Evolutionary conservation across 1,140 invertebrate genomes (phyloP).

Genomic region (Euglossa dilemma): DNA sequence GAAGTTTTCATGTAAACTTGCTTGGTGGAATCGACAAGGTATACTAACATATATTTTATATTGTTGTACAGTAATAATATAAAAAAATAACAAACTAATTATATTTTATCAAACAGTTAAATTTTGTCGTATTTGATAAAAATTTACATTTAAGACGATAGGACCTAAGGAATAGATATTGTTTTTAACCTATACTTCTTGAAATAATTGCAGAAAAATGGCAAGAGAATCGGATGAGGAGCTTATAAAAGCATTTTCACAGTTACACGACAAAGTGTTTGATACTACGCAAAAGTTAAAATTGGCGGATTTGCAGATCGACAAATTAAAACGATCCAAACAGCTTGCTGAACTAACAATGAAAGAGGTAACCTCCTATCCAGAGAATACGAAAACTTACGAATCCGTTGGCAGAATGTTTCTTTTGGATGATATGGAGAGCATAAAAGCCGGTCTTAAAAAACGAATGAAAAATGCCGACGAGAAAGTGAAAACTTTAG

Average conservation of each 20-base stretch:
- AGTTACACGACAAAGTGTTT: slow-evolving; percentile 92
- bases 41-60: not conserved
- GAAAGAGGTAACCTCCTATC: slow-evolving; percentile 83
- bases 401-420: slow-evolving; percentile 94
- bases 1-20: not conserved
- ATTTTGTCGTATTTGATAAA: not conserved
- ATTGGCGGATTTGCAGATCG: slow-evolving; percentile 91
- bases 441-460: slow-evolving; percentile 86
- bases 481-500: slow-evolving; percentile 89
- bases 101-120: not conserved
- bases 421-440: slow-evolving; percentile 86
- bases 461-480: slow-evolving; percentile 85
- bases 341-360: slow-evolving; percentile 89
- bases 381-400: slow-evolving; percentile 87
- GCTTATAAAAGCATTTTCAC: slow-evolving; percentile 89
- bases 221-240: slow-evolving; percentile 81
- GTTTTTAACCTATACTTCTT: slow-evolving; percentile 3
- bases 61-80: not conserved
- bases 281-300: slow-evolving; percentile 91
- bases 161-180: not conserved
- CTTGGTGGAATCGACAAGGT: not conserved
- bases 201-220: slow-evolving; percentile 64
- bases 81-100: not conserved
- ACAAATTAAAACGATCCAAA: slow-evolving; percentile 86
- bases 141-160: not conserved